phyloP scores from a whole-genome alignment of 1,140 invertebrate species.

The Drosophila azteca region DNA sequence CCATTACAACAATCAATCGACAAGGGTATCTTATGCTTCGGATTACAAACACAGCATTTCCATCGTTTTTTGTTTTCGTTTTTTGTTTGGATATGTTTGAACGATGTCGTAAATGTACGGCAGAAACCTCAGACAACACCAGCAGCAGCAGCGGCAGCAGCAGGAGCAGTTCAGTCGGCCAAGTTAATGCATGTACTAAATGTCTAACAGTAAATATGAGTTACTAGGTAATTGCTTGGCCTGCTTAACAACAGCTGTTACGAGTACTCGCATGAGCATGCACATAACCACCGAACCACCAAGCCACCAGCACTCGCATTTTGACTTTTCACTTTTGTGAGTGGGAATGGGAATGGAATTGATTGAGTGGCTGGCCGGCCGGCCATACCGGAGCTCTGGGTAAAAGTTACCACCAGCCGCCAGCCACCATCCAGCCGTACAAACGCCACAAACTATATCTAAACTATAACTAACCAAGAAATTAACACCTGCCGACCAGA shows the following conservation, averaged over 20 bases:
- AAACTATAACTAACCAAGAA: slow-evolving; percentile 57
- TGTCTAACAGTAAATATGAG: slow-evolving; percentile 79
- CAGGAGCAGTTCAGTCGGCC: slow-evolving; percentile 47
- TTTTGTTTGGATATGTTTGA: slow-evolving; percentile 25
- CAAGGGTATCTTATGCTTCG: too few relatives aligned
- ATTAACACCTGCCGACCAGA: slow-evolving; percentile 67
- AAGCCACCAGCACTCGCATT: slow-evolving; percentile 49
- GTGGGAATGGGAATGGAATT: slow-evolving; percentile 50
- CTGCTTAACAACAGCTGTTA: slow-evolving; percentile 60
- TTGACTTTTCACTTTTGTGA: slow-evolving; percentile 80
- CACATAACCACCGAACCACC: slow-evolving; percentile 47
- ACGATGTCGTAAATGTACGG: slow-evolving; percentile 57
- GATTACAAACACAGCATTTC: neutral
- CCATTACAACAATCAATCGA: too few relatives aligned
- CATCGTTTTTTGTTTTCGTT: slow-evolving; percentile 37
- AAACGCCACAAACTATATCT: slow-evolving; percentile 31
- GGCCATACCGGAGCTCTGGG: slow-evolving; percentile 28
- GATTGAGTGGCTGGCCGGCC: slow-evolving; percentile 62
- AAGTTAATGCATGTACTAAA: slow-evolving; percentile 81
- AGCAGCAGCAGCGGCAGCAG: slow-evolving; percentile 40
- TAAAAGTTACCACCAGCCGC: slow-evolving; percentile 51
- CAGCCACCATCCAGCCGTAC: too few relatives aligned
- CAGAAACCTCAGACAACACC: slow-evolving; percentile 16
- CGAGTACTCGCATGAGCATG: slow-evolving; percentile 44
- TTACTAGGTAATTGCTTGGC: slow-evolving; percentile 77